A percentile compares a stretch with the other conserved stretches of the same genome.
These are phyloP conservation scores for Rhynchotus rufescens DNA, from an alignment of 2,797 vertebrate species.

Conservation along the genomic window DNA sequence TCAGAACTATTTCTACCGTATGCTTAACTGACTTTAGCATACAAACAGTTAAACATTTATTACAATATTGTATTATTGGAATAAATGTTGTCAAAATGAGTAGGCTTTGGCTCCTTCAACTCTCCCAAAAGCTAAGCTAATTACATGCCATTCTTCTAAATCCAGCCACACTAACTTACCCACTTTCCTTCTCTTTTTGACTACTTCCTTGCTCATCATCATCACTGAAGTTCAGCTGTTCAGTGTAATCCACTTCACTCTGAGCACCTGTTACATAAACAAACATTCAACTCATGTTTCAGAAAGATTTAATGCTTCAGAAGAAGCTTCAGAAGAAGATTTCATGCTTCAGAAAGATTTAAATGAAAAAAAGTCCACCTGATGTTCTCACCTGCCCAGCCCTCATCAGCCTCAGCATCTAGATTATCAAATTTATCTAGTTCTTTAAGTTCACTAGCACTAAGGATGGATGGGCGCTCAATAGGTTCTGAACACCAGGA, in stretches of 20 bases:
- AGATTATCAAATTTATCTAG: slow-evolving; percentile 95
- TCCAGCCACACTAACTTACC: slow-evolving; percentile 78
- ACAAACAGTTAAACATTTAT: neutral
- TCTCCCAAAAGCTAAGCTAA: neutral
- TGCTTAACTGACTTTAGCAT: neutral
- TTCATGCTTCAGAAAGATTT: neutral
- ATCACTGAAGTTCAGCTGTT: slow-evolving; percentile 98
- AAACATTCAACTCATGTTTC: neutral
- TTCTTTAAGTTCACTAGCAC: slow-evolving; percentile 96
- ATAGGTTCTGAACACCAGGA: slow-evolving; percentile 89
- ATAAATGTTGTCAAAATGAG: neutral
- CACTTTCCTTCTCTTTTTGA: slow-evolving; percentile 91
- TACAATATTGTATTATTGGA: neutral
- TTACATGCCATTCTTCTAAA: neutral
- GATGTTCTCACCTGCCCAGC: slow-evolving; percentile 93
- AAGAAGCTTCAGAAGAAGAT: no score
- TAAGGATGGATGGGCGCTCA: slow-evolving; percentile 95
- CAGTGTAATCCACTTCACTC: slow-evolving; percentile 98
- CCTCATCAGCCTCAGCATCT: slow-evolving; percentile 96
- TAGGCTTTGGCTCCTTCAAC: neutral
- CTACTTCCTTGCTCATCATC: slow-evolving; percentile 94
- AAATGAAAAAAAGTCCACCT: neutral
- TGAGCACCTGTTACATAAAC: slow-evolving; percentile 88
- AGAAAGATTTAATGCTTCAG: neutral
- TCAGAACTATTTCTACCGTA: neutral